These are phyloP conservation scores for Aporophyla nigra DNA, from an alignment of 2,888 invertebrate genomes.

Conservation along the genomic window DNA sequence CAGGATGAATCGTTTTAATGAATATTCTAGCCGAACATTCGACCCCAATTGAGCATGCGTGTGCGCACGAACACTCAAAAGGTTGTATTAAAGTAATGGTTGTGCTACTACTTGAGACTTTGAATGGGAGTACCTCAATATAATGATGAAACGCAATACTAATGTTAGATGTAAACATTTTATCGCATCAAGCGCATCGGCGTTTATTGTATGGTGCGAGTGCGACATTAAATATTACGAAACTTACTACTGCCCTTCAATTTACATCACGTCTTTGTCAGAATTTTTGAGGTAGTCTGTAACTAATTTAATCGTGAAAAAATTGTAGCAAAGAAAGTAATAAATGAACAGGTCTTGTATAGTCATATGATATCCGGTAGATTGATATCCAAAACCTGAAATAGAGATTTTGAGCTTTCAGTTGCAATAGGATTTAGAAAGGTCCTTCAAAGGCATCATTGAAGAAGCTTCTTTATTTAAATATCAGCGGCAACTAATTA, in stretches of 20 bases:
- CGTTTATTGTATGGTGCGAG: conserved; percentile 30
- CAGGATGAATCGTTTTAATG: conserved; percentile 70
- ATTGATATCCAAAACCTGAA: not conserved
- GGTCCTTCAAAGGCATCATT: not conserved
- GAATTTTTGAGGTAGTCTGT: not conserved
- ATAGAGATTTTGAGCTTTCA: not conserved
- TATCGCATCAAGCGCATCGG: conserved; percentile 21
- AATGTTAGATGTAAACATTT: conserved; percentile 46
- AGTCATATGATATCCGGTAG: not conserved
- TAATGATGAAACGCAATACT: conserved; percentile 51
- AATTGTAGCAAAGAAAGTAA: not conserved
- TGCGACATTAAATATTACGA: conserved; percentile 37
- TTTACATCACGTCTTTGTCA: not conserved
- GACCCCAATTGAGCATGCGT: conserved; percentile 70
- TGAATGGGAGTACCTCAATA: conserved; percentile 56
- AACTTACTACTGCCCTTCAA: not conserved
- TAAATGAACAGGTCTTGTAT: not conserved
- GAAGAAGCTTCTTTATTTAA: not conserved
- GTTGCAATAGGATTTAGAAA: not conserved
- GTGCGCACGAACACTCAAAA: conserved; percentile 69
- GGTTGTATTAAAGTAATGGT: conserved; percentile 64
- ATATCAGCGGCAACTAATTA: not conserved
- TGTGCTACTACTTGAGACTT: conserved; percentile 48
- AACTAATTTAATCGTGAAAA: not conserved
- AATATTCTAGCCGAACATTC: conserved; percentile 67